Evolutionary conservation across 2,797 vertebrate species (phyloP).

Genomic region (Zalophus californianus): DNA sequence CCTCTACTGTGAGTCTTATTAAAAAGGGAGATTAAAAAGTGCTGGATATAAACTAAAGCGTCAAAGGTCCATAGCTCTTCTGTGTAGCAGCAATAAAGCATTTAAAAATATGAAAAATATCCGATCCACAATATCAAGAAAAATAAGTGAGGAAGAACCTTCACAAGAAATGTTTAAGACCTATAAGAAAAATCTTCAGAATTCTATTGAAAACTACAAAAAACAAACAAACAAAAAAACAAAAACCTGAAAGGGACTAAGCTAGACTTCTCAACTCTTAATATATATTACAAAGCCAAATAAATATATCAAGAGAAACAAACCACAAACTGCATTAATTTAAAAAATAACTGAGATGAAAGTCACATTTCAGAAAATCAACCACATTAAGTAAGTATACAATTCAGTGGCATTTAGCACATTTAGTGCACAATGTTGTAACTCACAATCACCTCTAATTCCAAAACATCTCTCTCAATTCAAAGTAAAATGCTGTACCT

Average conservation of each 20-base stretch:
- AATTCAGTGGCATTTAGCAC: not conserved
- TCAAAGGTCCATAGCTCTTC: constrained; percentile 15
- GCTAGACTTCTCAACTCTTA: not conserved
- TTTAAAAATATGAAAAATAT: constrained; percentile 18
- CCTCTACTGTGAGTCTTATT: not conserved
- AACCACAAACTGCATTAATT: not conserved
- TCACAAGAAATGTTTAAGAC: constrained; percentile 14
- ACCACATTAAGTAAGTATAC: not conserved
- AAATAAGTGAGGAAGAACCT: constrained; percentile 23
- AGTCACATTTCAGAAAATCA: not conserved
- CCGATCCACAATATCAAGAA: not conserved
- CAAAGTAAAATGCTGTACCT: not conserved
- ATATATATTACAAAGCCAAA: not conserved
- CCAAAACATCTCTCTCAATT: not conserved
- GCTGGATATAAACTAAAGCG: not conserved
- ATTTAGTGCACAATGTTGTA: not conserved
- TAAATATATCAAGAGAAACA: not conserved
- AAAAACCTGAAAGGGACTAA: not conserved
- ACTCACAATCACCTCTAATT: not conserved
- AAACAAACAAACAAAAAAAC: not conserved
- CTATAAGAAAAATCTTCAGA: not conserved
- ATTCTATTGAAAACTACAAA: not conserved
- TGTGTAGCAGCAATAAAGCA: not conserved
- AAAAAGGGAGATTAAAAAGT: not conserved
- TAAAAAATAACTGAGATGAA: not conserved